Base-by-base conservation (phyloP, 1,140 invertebrate genomes). In the Diploscapter pachys region DNA sequence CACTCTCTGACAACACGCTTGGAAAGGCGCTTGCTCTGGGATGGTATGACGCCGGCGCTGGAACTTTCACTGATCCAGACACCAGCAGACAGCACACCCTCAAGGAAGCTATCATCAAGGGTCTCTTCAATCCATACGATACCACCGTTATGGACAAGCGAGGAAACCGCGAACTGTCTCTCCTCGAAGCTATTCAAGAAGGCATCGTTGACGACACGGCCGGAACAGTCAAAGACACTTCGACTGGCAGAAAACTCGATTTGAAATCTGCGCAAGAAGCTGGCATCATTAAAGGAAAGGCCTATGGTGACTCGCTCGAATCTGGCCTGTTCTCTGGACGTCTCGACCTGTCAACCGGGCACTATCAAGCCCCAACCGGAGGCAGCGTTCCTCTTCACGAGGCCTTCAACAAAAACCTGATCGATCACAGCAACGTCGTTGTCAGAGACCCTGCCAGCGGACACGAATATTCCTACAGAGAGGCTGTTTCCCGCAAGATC, bases 1-100 rank as follows among this genome's bases (percentile, higher is more conserved):
- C 73, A 54, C 66, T 69, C 53, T 63, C 55, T 3, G 76, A 77
- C 56, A 6, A 80, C 63, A 64, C 73, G 2, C 86, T 96, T 56
- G 91, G 93, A 86, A 92, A 96, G 89, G 92, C 92, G 64, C 87
- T 96, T 63, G 90, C 92, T 57, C 90, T 92, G 86, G 91, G 92
- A 72, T 88, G 92, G 71, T 93, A 94, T 85, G 90, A 95, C 85
- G 87, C 90, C 0, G 89, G 90, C 64, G 91, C 91, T 67, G 92
- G 92, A 4, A 89, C 91, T 63, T 90, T 96, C 82, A 87, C 92
- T 6, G 92, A 96, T 72, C 90, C 90, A 52, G 90, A 91, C 62
- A 91, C 93, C 79, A 90, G 90, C 50, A 89, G 90, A 63, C 88
- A 88, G 63, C 88, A 92, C 77, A 93, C 92, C 48, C 85, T 96